Evolutionary conservation across 2,888 invertebrate genomes (phyloP).

Genomic region (Encarsia formosa): DNA sequence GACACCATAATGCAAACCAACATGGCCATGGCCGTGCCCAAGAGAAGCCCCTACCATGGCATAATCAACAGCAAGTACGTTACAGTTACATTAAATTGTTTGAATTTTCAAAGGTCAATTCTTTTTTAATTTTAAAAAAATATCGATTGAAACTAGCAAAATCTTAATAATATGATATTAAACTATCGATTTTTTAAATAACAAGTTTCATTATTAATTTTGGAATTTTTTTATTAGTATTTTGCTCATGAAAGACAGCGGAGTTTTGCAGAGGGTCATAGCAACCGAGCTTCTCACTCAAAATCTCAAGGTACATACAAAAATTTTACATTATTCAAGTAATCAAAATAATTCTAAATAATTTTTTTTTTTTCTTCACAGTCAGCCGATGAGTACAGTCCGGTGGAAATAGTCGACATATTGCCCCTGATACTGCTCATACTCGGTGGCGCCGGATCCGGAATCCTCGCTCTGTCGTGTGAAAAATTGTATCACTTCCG

Average conservation of each 20-base stretch:
- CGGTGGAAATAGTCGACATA: constrained; percentile 41
- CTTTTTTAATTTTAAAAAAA: too few species aligned
- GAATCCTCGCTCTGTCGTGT: constrained; percentile 9
- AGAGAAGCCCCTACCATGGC: constrained; percentile 42
- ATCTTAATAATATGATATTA: too few species aligned
- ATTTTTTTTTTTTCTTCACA: neutral
- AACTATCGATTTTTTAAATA: too few species aligned
- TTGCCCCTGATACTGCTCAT: constrained; percentile 39
- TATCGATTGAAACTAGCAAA: too few species aligned
- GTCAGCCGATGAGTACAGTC: constrained; percentile 31
- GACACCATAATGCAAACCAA: constrained; percentile 45
- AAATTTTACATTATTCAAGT: neutral
- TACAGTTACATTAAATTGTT: too few species aligned
- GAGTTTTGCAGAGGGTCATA: constrained; percentile 43
- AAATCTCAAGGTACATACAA: constrained; percentile 20
- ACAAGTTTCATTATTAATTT: neutral
- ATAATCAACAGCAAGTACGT: constrained; percentile 45
- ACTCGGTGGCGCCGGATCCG: constrained; percentile 30
- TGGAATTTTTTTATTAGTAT: constrained; percentile 34
- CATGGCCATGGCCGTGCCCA: constrained; percentile 41
- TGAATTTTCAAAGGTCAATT: too few species aligned
- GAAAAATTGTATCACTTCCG: constrained; percentile 16
- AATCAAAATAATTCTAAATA: neutral
- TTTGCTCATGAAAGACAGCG: constrained; percentile 43
- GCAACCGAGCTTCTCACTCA: constrained; percentile 35